Evolutionary conservation across 2,797 vertebrate genomes (phyloP), one percentile per base, ranked within the genome.

Genomic region (Microcaecilia unicolor): DNA sequence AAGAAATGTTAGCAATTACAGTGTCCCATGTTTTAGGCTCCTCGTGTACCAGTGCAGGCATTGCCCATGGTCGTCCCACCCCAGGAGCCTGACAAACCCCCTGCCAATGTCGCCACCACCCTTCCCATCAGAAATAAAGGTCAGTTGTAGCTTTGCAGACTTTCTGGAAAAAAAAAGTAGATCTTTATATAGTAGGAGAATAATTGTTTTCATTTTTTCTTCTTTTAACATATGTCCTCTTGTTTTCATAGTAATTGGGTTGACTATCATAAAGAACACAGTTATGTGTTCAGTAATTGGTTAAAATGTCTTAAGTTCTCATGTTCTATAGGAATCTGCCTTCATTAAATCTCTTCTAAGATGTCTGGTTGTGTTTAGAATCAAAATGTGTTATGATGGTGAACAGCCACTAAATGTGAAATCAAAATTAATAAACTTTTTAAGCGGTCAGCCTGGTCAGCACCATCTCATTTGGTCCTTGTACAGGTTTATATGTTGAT

Each of bases 41-140:
- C 84, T 58, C 80, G 84, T 54, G 84, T 86, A 62, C 84, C 84
- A 49, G 82, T 85, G 62, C 84, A 86, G 76, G 84, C 84, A 70
- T 76, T 86, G 60, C 83, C 84, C 53, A 86, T 86, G 84, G 84
- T 86, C 40, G 84, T 86, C 42, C 84, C 84, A 55, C 83, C 84
- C 42, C 84, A 86, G 67, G 83, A 86, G 55, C 84, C 84, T 49
- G 83, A 86, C 67, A 86, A 85, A 61, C 83, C 83, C 58, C 84
- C 84, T 66, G 81, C 76, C 44, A 84, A 75, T 50, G 76, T 85
- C 55, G 72, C 76, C 40, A 72, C 80, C 37, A 79, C 76, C 51
- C 81, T 84, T 72, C 80, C 83, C 54, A 76, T 85, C 62, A 80
- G 82, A 78, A 84, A 71, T 61, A 86, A 86, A 86, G 83, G 83